Evolutionary conservation across 2,888 invertebrate genomes (phyloP).

Genomic region (Sialis lutaria): DNA sequence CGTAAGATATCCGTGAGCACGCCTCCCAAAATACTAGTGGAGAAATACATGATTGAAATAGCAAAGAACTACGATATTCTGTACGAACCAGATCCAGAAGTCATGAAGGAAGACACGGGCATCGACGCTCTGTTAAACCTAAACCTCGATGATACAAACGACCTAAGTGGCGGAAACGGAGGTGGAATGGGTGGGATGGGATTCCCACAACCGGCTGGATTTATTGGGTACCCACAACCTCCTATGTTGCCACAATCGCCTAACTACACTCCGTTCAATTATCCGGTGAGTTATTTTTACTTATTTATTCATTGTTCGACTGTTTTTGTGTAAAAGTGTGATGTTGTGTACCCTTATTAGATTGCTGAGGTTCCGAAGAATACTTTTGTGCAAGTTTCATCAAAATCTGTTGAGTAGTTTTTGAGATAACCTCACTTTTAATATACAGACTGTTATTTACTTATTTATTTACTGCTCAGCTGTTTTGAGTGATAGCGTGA

Average conservation of each 20-base stretch:
- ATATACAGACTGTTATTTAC: no score
- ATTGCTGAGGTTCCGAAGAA: no score
- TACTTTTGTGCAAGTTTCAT: no score
- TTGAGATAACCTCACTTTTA: no score
- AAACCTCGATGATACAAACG: constrained; percentile 45
- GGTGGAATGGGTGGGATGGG: constrained; percentile 18
- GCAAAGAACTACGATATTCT: constrained; percentile 88
- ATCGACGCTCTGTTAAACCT: constrained; percentile 46
- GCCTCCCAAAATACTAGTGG: constrained; percentile 87
- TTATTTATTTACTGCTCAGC: no score
- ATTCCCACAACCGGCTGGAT: constrained; percentile 58
- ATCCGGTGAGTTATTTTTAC: constrained; percentile 30
- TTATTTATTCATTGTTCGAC: no score
- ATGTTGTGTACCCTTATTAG: neutral
- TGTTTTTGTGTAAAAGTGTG: neutral
- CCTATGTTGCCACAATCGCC: constrained; percentile 44
- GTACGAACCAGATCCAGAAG: constrained; percentile 87
- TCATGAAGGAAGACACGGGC: constrained; percentile 56
- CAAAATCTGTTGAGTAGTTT: no score
- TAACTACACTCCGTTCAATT: constrained; percentile 41
- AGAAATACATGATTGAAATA: constrained; percentile 89
- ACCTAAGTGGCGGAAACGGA: constrained; percentile 26
- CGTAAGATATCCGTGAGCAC: constrained; percentile 89
- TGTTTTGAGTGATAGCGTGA: no score
- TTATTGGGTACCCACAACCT: constrained; percentile 62